phyloP scores from a whole-genome alignment of 2,113 vertebrate genomes.

The Sylvilagus bachmani region DNA sequence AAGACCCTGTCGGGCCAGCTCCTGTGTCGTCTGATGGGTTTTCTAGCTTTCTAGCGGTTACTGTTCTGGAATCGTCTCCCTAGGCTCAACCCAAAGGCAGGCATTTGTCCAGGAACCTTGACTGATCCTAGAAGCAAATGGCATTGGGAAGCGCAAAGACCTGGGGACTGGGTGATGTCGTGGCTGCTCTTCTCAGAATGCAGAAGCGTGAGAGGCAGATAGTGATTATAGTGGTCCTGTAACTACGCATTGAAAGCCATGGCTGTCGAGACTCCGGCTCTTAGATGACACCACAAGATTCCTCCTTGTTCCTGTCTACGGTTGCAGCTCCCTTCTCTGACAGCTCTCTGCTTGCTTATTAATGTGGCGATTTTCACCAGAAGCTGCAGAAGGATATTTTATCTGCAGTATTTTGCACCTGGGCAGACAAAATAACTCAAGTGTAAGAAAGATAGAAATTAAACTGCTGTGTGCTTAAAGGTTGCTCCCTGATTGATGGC shows the following conservation, averaged over 20 bases:
- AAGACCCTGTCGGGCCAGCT: neutral
- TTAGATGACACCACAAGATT: neutral
- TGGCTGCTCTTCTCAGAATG: neutral
- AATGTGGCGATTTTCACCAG: neutral
- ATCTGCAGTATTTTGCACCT: neutral
- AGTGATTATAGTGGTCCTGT: neutral
- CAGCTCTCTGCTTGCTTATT: neutral
- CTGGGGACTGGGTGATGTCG: neutral
- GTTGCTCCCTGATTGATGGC: neutral
- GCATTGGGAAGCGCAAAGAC: neutral
- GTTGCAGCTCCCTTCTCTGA: neutral
- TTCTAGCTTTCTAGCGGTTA: neutral
- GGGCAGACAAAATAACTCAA: neutral
- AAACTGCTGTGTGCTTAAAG: neutral
- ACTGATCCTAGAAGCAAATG: neutral
- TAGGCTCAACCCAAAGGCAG: neutral
- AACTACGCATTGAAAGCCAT: neutral
- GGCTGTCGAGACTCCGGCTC: neutral
- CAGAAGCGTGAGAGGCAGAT: neutral
- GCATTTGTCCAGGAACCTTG: neutral
- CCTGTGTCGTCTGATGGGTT: neutral
- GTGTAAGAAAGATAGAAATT: neutral
- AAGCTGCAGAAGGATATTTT: neutral
- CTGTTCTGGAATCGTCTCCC: neutral
- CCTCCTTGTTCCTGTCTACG: neutral